Conservation (phyloP, 2,888 invertebrate genomes). For the Philopedon plagiatum region DNA sequence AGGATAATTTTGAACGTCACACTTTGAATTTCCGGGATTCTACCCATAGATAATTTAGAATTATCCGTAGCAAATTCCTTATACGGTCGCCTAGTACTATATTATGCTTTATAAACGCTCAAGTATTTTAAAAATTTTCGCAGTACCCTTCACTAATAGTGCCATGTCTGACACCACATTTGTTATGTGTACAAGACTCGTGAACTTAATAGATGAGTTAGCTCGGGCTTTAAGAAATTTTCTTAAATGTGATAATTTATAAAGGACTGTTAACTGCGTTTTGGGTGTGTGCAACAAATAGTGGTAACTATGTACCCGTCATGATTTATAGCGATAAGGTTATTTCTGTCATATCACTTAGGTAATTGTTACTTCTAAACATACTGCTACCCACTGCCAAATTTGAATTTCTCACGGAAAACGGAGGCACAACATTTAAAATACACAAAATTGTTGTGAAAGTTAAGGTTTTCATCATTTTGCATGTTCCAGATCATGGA, state of each 20-base stretch:
- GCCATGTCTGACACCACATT: constrained; percentile 39
- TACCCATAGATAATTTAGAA: constrained; percentile 46
- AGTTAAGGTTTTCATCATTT: no score
- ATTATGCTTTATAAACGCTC: constrained; percentile 48
- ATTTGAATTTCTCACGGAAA: no score
- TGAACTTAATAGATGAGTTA: constrained; percentile 37
- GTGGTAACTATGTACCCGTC: not conserved
- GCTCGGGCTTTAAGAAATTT: constrained; percentile 20
- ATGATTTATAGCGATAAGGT: no score
- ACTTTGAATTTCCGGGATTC: constrained; percentile 50
- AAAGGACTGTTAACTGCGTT: not conserved
- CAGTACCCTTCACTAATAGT: constrained; percentile 48
- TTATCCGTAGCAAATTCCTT: constrained; percentile 49
- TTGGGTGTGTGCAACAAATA: not conserved
- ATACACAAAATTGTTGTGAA: no score
- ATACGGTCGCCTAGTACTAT: constrained; percentile 43
- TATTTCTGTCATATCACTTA: no score
- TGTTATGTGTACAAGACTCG: constrained; percentile 34
- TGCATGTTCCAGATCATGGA: no score
- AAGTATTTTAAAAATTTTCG: constrained; percentile 44
- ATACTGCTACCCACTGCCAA: no score
- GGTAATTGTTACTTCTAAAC: no score
- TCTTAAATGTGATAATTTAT: not conserved
- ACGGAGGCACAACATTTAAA: no score
- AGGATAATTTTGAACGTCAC: constrained; percentile 45